These are phyloP conservation scores for Callinectes sapidus DNA, from an alignment of 2,888 invertebrate species.

Conservation along the genomic window DNA sequence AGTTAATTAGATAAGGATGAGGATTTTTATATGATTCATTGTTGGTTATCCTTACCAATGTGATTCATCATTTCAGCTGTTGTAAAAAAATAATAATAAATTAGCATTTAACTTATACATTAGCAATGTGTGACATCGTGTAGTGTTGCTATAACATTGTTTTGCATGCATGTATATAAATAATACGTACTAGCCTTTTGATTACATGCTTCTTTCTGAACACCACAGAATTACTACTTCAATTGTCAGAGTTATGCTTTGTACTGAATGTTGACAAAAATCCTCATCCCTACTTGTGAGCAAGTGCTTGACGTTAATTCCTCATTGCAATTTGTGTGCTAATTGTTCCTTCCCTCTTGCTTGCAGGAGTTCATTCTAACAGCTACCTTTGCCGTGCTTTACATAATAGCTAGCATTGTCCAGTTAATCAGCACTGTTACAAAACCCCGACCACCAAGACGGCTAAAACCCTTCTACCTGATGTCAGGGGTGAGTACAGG, in stretches of 20 bases:
- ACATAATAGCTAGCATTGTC: conserved; percentile 73
- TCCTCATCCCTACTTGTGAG: not conserved
- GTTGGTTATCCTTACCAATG: not conserved
- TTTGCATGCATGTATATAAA: not conserved
- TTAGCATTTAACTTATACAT: not conserved
- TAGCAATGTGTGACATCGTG: not conserved
- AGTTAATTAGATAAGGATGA: conserved; percentile 50
- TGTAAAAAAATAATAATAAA: not conserved
- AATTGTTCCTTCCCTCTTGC: conserved; percentile 69
- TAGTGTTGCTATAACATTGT: not conserved
- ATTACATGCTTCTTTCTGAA: not conserved
- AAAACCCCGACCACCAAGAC: conserved; percentile 71
- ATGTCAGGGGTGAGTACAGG: conserved; percentile 71
- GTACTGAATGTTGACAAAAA: conserved; percentile 17
- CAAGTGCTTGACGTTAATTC: conserved; percentile 33
- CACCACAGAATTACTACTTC: not conserved
- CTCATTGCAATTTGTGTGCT: conserved; percentile 51
- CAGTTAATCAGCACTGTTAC: conserved; percentile 71
- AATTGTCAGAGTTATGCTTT: not conserved
- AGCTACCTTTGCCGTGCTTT: conserved; percentile 72
- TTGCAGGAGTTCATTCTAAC: conserved; percentile 73
- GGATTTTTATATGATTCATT: conserved; percentile 35
- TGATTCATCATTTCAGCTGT: not conserved
- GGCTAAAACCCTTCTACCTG: conserved; percentile 72
- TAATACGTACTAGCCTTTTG: conserved; percentile 7